These are phyloP conservation scores for Xyrichtys novacula DNA, from an alignment of 2,797 vertebrate genomes.

Conservation along the genomic window DNA sequence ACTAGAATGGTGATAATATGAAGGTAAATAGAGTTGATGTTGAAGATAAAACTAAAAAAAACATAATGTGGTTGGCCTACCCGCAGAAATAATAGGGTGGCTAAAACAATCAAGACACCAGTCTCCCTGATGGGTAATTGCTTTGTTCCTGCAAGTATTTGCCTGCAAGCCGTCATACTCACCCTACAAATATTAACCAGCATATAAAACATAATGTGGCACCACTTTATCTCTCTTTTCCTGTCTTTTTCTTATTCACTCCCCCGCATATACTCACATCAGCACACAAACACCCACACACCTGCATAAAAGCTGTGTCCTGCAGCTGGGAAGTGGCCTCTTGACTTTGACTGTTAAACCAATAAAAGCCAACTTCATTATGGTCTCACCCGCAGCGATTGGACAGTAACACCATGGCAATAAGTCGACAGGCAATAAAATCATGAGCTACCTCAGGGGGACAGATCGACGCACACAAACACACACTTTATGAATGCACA, in stretches of 20 bases:
- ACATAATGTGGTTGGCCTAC: too few species aligned
- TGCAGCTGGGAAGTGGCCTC: constrained; percentile 60
- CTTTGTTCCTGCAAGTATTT: constrained; percentile 14
- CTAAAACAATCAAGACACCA: background rate
- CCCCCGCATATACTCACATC: constrained; percentile 18
- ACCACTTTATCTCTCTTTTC: background rate
- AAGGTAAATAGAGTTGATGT: too few species aligned
- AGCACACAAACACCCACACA: constrained; percentile 21
- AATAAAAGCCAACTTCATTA: constrained; percentile 80
- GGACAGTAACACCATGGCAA: constrained; percentile 69
- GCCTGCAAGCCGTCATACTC: constrained; percentile 5
- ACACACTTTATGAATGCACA: constrained; percentile 8
- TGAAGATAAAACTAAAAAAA: too few species aligned
- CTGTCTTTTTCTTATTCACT: background rate
- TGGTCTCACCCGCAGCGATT: constrained; percentile 63
- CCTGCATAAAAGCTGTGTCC: constrained; percentile 35
- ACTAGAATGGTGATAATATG: too few species aligned
- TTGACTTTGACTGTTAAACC: constrained; percentile 72
- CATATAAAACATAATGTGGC: constrained; percentile 31
- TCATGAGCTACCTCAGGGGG: constrained; percentile 67
- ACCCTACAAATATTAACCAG: constrained; percentile 11
- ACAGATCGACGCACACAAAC: constrained; percentile 50
- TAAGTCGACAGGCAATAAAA: constrained; percentile 77
- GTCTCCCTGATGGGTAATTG: background rate
- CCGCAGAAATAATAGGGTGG: too few species aligned